These are phyloP conservation scores for Labia minor DNA, from an alignment of 2,888 invertebrate species.

Conservation along the genomic window DNA sequence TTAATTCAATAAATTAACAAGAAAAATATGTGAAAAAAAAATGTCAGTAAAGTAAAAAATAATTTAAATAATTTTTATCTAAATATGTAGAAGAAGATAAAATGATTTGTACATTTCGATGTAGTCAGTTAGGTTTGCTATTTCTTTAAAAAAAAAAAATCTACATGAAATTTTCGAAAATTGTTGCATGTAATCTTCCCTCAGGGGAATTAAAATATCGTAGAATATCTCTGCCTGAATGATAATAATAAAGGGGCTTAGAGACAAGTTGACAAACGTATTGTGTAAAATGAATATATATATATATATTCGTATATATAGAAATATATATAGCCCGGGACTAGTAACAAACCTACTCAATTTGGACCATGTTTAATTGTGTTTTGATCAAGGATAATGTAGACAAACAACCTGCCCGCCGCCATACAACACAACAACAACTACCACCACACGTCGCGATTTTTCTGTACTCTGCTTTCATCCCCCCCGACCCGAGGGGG, in stretches of 20 bases:
- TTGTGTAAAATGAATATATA: background rate
- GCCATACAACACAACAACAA: background rate
- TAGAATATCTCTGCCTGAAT: background rate
- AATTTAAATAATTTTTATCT: too few relatives aligned
- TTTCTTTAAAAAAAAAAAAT: too few relatives aligned
- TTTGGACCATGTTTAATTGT: constrained; percentile 13
- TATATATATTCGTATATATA: constrained; percentile 8
- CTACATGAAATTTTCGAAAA: too few relatives aligned
- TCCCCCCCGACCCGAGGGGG: background rate
- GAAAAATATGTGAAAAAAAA: too few relatives aligned
- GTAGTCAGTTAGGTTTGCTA: too few relatives aligned
- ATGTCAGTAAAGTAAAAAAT: too few relatives aligned
- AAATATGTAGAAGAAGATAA: too few relatives aligned
- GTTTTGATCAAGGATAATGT: constrained; percentile 13
- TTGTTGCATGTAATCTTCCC: too few relatives aligned
- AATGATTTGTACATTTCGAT: too few relatives aligned
- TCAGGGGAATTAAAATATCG: too few relatives aligned
- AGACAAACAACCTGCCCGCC: constrained; percentile 8
- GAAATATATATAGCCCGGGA: background rate
- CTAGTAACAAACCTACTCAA: constrained; percentile 4
- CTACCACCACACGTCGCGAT: background rate
- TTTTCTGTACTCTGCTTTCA: background rate
- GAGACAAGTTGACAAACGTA: constrained; percentile 8
- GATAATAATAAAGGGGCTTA: constrained; percentile 5
- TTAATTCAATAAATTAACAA: background rate